Evolutionary conservation across 2,888 invertebrate species (phyloP), one percentile per base, ranked within the genome.

Genomic region (Drosophila macrospina): DNA sequence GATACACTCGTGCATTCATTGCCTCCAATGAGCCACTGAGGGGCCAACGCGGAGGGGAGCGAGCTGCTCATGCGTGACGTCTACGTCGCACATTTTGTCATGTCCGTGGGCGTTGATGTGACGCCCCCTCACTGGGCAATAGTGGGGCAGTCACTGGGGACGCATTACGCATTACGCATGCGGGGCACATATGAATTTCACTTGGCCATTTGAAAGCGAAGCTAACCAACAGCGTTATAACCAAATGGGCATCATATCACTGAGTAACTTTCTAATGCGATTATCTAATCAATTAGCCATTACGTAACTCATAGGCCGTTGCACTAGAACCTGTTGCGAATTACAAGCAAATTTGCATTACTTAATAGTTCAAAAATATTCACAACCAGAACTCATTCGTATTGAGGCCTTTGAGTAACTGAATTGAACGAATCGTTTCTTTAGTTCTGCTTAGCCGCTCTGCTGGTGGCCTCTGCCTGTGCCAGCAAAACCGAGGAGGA

Each of bases 381-480:
- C 7, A 8, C 28, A 44, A 13, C 24, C 36, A 50, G 4, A 36
- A 48, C 34, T 5, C 24, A 10, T 15, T 16, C 2, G 8, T 10
- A n/a, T 11, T 30, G 36, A 7, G 16, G 20, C 1, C 26, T 6
- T 15, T 30, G 28, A 44, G 11, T 20, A 45, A 42, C 1, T 24
- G 2, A 32, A 37, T 10, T 15, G 47, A 30, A 4, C 16, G 28
- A 10, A 51, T 51, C 15, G 24, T 30, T 4, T 8, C 1, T 65
- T 92, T 91, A 96, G 96, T 92, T 95, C 92, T 94, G 94, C 92
- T 93, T 95, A 93, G 94, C 94, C 93, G 94, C 96, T 93, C 94
- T 96, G 93, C 93, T 94, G 92, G 95, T 96, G 93, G 96, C 95
- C 92, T 95, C 95, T 74, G 92, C 93, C 71, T 92, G 91, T 89